Evolutionary conservation across 2,797 vertebrate genomes (phyloP).

Genomic region (Rhabdomys pumilio): DNA sequence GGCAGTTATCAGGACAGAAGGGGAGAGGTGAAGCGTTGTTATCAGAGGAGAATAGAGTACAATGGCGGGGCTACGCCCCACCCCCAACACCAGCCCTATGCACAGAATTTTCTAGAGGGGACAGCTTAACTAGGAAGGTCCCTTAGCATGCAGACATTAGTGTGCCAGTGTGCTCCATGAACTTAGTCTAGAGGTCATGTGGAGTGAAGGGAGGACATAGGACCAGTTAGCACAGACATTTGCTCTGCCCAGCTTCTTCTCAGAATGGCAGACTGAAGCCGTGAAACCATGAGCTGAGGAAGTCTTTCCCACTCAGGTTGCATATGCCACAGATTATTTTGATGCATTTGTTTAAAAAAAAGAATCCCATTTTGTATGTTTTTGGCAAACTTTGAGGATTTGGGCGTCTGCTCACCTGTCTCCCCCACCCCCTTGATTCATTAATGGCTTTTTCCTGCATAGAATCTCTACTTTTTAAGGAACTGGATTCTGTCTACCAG

Average conservation of each 20-base stretch:
- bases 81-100: background rate
- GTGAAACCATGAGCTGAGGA: background rate
- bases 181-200: too few relatives aligned
- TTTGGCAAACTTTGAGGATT: background rate
- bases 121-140: too few relatives aligned
- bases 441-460: accelerated
- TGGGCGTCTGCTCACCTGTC: background rate
- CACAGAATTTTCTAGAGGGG: background rate
- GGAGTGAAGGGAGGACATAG: background rate
- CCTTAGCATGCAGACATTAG: background rate
- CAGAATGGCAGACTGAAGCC: background rate
- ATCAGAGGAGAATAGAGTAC: background rate
- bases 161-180: background rate
- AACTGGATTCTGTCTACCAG: background rate
- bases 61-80: background rate
- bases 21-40: background rate
- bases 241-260: background rate
- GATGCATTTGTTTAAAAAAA: background rate
- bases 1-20: background rate
- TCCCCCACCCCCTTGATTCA: background rate
- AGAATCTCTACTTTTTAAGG: background rate
- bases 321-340: background rate
- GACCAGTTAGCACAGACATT: background rate
- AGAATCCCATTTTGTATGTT: background rate
- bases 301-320: too few relatives aligned